phyloP scores from a whole-genome alignment of 2,888 invertebrate genomes.

The Dryococelus australis region DNA sequence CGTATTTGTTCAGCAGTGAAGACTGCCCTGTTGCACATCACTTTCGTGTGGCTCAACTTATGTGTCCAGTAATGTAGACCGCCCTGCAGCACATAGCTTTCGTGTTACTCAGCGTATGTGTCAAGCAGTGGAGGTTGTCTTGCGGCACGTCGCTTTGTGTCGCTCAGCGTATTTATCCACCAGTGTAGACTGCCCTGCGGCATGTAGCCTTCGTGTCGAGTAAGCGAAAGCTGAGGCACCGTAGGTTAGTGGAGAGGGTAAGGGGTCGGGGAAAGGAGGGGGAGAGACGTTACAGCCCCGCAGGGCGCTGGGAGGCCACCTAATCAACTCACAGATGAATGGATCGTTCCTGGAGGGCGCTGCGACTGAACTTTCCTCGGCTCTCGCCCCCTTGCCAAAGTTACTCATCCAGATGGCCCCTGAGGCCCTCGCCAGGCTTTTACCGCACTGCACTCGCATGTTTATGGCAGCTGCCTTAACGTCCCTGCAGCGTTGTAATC shows the following conservation, averaged over 20 bases:
- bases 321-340: constrained; percentile 11
- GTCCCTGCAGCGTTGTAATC: neutral
- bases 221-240: neutral
- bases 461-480: neutral
- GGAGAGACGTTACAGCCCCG: constrained; percentile 1
- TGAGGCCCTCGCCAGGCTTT: neutral
- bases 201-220: neutral
- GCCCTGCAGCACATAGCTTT: neutral
- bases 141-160: neutral
- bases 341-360: constrained; percentile 11
- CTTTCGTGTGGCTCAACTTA: neutral
- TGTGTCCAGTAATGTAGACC: neutral
- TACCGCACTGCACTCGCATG: neutral
- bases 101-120: neutral
- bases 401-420: neutral
- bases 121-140: neutral
- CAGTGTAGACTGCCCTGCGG: neutral
- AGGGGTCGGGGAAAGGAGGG: neutral
- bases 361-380: neutral
- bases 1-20: neutral
- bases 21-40: neutral
- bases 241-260: no score
- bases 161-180: neutral
- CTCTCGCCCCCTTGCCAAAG: neutral
- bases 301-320: constrained; percentile 9